Percentiles rank a stretch among this genome's conserved stretches.
Evolutionary conservation across 2,797 vertebrate species (phyloP).

Genomic region (Hypotaenidia okinawae): DNA sequence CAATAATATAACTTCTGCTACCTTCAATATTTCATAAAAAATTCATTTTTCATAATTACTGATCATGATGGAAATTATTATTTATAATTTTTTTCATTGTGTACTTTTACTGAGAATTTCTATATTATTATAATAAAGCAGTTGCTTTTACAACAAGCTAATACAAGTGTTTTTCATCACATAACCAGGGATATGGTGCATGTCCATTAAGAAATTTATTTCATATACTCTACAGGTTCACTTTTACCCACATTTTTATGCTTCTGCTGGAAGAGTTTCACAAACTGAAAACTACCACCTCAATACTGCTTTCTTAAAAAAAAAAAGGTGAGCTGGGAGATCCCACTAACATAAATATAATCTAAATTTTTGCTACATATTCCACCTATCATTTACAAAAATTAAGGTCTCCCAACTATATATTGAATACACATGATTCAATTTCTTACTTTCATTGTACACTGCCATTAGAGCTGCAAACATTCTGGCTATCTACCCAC

Average conservation of each 20-base stretch:
- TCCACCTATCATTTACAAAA: neutral
- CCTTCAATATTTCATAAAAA: neutral
- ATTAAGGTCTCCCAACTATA: neutral
- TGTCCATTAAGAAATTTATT: neutral
- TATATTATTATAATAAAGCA: neutral
- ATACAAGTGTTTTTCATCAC: neutral
- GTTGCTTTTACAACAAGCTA: neutral
- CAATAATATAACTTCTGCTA: neutral
- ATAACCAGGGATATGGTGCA: neutral
- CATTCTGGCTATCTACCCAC: neutral
- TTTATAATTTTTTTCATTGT: neutral
- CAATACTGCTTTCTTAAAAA: neutral
- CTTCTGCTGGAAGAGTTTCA: neutral
- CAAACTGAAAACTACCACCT: neutral
- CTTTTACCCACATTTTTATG: neutral
- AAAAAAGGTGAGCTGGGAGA: neutral
- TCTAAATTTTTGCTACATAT: neutral
- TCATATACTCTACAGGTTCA: neutral
- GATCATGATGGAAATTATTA: neutral
- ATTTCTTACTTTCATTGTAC: neutral
- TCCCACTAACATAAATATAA: neutral
- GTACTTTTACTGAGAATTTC: neutral
- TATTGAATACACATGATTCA: neutral
- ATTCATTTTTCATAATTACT: neutral
- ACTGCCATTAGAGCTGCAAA: neutral